Percentiles rank a stretch among this genome's conserved stretches.
Conservation (phyloP, 2,797 vertebrate species). For the Hoplostethus mediterraneus region DNA sequence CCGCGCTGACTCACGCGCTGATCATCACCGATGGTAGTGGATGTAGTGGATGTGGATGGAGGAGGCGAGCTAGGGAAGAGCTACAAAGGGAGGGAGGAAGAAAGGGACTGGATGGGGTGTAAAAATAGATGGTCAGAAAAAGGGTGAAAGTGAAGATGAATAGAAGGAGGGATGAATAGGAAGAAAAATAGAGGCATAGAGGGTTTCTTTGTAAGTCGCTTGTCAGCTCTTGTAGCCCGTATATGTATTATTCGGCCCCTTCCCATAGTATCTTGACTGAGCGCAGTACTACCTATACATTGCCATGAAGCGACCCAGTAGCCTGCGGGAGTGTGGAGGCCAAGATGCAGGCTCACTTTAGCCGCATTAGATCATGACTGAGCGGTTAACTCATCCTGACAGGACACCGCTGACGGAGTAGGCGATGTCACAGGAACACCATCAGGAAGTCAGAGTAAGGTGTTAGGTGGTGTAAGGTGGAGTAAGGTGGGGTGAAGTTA, state of each 20-base stretch:
- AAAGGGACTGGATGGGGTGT: background rate
- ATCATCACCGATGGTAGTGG: background rate
- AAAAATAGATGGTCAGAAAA: background rate
- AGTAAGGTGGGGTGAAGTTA: background rate
- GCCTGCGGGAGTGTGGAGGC: constrained; percentile 47
- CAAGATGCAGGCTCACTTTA: constrained; percentile 47
- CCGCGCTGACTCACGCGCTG: constrained; percentile 20
- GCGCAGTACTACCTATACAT: constrained; percentile 1
- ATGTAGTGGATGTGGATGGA: too few species aligned
- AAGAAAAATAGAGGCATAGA: constrained; percentile 16
- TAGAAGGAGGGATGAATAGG: constrained; percentile 35
- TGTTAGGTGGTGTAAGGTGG: background rate
- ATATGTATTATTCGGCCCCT: constrained; percentile 37
- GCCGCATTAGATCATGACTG: constrained; percentile 65
- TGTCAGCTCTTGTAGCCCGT: constrained; percentile 39
- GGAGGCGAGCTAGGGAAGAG: constrained; percentile 27
- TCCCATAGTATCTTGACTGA: constrained; percentile 9
- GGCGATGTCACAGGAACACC: constrained; percentile 53
- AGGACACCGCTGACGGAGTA: constrained; percentile 46
- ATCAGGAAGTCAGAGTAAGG: too few species aligned
- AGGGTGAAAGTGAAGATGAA: constrained; percentile 59
- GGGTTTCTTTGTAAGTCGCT: constrained; percentile 10
- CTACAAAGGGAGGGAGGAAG: background rate
- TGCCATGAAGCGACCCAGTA: constrained; percentile 13
- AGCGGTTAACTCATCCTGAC: constrained; percentile 44